Evolutionary conservation across 2,113 vertebrate species (phyloP).

Genomic region (Stercorarius parasiticus): DNA sequence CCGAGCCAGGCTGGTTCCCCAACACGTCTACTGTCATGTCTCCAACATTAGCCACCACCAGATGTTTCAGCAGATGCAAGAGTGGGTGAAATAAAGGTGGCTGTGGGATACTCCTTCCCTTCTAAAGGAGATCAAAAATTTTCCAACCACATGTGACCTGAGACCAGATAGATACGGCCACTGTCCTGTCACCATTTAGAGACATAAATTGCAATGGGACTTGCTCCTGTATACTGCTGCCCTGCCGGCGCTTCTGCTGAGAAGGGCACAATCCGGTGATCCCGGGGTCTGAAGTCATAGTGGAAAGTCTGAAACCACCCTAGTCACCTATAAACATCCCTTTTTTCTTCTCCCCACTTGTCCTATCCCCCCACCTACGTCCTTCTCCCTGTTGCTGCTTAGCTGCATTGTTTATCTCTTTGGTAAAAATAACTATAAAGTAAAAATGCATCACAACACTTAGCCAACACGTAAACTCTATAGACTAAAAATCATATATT

Average conservation of each 20-base stretch:
- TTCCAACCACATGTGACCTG: not conserved
- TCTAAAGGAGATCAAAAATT: not conserved
- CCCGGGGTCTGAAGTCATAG: accelerated
- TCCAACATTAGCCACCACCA: not conserved
- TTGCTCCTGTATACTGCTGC: accelerated
- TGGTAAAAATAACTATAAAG: not conserved
- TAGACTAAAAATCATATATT: not conserved
- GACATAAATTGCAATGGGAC: not conserved
- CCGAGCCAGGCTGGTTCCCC: not conserved
- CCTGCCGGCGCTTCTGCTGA: not conserved
- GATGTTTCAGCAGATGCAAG: conserved; percentile 13
- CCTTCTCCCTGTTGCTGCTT: not conserved
- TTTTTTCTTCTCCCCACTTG: not conserved
- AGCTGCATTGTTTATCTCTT: not conserved
- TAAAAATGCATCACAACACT: not conserved
- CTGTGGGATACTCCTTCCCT: not conserved
- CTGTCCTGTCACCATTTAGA: not conserved
- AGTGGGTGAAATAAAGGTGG: not conserved
- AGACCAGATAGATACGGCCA: not conserved
- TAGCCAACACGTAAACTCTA: not conserved
- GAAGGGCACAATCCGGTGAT: not conserved
- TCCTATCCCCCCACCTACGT: accelerated
- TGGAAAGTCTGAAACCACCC: not conserved
- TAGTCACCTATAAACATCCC: not conserved
- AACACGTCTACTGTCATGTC: not conserved